These are phyloP conservation scores for Perca schrenkii DNA, from an alignment of 2,113 vertebrate species.

Conservation along the genomic window DNA sequence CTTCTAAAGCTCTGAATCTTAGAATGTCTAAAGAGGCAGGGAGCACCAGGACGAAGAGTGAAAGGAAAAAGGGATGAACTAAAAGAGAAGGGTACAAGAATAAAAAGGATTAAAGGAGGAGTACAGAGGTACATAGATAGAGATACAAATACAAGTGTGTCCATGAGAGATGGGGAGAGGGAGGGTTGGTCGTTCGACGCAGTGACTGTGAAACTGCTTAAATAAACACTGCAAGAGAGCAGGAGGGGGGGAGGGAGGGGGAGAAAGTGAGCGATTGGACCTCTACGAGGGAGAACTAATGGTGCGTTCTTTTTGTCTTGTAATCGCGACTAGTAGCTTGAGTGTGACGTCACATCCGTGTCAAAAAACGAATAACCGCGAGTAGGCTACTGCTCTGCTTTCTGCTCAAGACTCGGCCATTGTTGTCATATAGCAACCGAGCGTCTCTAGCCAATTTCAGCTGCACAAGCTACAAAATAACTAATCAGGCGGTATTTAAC, in stretches of 20 bases:
- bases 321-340: no score
- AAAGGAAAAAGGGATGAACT: conserved; percentile 23
- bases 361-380: no score
- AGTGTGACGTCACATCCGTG: no score
- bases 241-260: conserved; percentile 18
- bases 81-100: conserved; percentile 20
- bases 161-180: conserved; percentile 28
- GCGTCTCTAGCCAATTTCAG: no score
- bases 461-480: no score
- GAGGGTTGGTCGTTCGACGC: conserved; percentile 56
- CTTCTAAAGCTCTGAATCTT: conserved; percentile 49
- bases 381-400: no score
- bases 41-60: conserved; percentile 44
- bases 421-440: no score
- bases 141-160: conserved; percentile 48
- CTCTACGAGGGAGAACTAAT: conserved; percentile 25
- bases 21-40: conserved; percentile 45
- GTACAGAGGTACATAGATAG: conserved; percentile 39
- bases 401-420: no score
- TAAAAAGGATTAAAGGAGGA: conserved; percentile 5
- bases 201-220: conserved; percentile 81
- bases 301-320: no score
- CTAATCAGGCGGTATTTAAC: no score
- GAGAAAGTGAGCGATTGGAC: conserved; percentile 12
- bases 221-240: conserved; percentile 79